Percentiles rank a stretch among this genome's conserved stretches.
Evolutionary conservation across 2,113 vertebrate genomes (phyloP).

Genomic region (Coreoperca whiteheadi): DNA sequence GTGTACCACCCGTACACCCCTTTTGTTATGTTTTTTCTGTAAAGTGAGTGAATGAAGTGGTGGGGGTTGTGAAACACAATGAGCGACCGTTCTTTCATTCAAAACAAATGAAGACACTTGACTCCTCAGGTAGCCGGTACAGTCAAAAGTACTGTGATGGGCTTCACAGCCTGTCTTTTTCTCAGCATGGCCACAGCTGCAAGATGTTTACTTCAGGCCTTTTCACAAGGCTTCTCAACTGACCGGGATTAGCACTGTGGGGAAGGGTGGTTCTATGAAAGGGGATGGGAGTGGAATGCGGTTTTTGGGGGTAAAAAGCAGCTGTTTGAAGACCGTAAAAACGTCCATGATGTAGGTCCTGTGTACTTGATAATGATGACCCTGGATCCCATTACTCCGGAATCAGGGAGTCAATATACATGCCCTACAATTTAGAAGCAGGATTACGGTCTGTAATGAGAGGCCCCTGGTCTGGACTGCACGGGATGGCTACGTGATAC

Average conservation of each 20-base stretch:
- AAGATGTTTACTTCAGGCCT: conserved; percentile 61
- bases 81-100: not conserved
- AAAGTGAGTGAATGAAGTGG: conserved; percentile 29
- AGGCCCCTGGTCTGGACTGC: conserved; percentile 59
- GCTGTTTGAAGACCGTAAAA: conserved; percentile 78
- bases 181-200: conserved; percentile 52
- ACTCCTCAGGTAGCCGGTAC: conserved; percentile 31
- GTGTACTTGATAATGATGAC: conserved; percentile 80
- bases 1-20: not conserved
- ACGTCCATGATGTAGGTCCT: conserved; percentile 72
- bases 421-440: conserved; percentile 78
- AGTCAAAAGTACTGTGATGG: not conserved
- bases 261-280: conserved; percentile 59
- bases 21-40: conserved; percentile 3
- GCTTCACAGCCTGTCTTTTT: conserved; percentile 35
- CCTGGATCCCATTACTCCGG: conserved; percentile 78
- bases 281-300: conserved; percentile 67
- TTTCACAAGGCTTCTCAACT: conserved; percentile 51
- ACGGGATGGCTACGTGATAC: conserved; percentile 47
- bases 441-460: conserved; percentile 75
- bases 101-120: conserved; percentile 15
- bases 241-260: conserved; percentile 59
- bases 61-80: conserved; percentile 3
- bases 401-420: conserved; percentile 72
- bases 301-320: conserved; percentile 69